These are phyloP conservation scores for Conus ventricosus DNA, from an alignment of 1,140 invertebrate genomes.

Conservation along the genomic window DNA sequence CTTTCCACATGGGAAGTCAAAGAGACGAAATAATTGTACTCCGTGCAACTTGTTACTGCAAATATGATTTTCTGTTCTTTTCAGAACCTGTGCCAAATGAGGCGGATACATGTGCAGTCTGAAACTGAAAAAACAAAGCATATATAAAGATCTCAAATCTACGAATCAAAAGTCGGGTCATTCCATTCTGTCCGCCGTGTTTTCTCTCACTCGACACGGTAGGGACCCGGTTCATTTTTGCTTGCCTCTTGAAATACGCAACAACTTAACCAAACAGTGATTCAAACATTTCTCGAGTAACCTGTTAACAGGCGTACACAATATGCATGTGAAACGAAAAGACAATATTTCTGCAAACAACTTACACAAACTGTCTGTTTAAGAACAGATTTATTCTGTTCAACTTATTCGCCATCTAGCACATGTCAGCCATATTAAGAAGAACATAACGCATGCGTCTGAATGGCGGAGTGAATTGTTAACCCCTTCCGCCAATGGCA, in stretches of 20 bases:
- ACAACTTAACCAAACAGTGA: background rate
- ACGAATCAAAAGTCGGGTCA: background rate
- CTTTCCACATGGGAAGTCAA: background rate
- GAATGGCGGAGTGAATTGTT: background rate
- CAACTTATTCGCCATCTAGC: conserved; percentile 33
- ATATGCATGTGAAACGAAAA: background rate
- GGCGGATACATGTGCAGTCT: background rate
- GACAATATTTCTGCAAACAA: background rate
- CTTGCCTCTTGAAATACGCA: background rate
- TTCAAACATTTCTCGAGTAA: background rate
- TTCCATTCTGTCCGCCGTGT: background rate
- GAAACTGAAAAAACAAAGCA: background rate
- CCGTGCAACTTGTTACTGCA: too few relatives aligned
- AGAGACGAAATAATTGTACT: background rate
- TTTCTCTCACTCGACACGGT: background rate
- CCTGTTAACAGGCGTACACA: background rate
- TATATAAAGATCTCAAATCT: background rate
- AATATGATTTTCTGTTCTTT: too few relatives aligned
- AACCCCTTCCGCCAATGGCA: background rate
- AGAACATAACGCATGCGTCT: conserved; percentile 58
- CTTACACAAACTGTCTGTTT: background rate
- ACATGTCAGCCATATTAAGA: conserved; percentile 67
- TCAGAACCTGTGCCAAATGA: background rate
- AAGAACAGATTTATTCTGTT: background rate
- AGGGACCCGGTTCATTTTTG: background rate